A percentile compares a stretch with the other conserved stretches of the same genome.
Evolutionary conservation across 64 coral and sea anemone species (phyloP).

Genomic region (Pocillopora damicornis): DNA sequence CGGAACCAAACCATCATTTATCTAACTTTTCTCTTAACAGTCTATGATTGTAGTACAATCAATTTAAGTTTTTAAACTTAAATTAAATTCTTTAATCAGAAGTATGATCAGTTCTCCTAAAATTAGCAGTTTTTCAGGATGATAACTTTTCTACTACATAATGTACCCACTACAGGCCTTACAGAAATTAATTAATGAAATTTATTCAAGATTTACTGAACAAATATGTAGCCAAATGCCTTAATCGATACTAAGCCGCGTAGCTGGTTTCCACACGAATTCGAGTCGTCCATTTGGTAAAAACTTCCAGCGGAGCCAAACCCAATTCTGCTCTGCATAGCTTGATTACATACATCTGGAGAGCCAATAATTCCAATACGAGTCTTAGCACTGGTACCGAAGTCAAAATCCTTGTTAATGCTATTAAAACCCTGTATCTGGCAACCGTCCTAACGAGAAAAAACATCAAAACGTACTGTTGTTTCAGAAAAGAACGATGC

Average conservation of each 20-base stretch:
- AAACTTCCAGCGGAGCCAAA: constrained; percentile 50
- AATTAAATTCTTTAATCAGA: no score
- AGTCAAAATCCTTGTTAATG: neutral
- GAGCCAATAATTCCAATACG: constrained; percentile 69
- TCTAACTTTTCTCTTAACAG: no score
- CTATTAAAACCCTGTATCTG: constrained; percentile 49
- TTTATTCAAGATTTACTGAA: constrained; percentile 32
- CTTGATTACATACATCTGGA: neutral
- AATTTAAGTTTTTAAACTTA: no score
- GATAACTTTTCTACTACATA: no score
- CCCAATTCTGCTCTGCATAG: constrained; percentile 31
- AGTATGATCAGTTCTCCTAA: no score
- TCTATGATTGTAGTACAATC: no score
- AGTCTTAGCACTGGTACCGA: neutral
- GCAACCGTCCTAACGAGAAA: constrained; percentile 22
- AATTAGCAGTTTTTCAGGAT: no score
- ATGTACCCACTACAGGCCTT: no score
- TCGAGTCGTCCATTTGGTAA: neutral
- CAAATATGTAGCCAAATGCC: constrained; percentile 60
- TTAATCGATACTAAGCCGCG: no score
- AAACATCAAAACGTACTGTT: neutral
- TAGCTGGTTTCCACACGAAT: constrained; percentile 66
- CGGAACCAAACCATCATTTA: constrained; percentile 38
- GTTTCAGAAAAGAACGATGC: no score
- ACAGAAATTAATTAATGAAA: no score